phyloP scores from a whole-genome alignment of 1,140 invertebrate genomes.

The Berghia stephanieae region DNA sequence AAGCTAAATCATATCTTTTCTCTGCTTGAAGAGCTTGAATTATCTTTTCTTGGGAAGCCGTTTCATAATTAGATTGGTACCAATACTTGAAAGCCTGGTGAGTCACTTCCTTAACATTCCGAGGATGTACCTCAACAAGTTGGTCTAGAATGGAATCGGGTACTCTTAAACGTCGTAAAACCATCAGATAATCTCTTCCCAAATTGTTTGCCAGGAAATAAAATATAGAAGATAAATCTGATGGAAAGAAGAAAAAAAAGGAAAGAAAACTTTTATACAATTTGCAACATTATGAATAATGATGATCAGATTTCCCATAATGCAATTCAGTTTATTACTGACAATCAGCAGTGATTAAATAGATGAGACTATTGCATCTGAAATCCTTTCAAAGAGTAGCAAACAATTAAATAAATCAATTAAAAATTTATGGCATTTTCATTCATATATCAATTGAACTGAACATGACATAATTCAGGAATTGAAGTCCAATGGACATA shows the following conservation, averaged over 20 bases:
- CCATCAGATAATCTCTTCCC: neutral
- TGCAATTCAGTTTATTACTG: too few relatives aligned
- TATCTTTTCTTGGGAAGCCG: neutral
- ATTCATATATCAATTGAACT: too few relatives aligned
- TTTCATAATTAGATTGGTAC: neutral
- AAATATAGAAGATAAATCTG: neutral
- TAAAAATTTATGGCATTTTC: too few relatives aligned
- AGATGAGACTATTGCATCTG: too few relatives aligned
- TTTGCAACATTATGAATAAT: too few relatives aligned
- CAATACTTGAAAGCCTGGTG: neutral
- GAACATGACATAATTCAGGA: too few relatives aligned
- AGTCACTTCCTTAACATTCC: neutral
- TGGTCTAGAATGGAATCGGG: neutral
- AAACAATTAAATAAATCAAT: too few relatives aligned
- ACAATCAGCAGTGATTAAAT: too few relatives aligned
- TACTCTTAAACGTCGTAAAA: constrained; percentile 1
- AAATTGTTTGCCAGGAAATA: neutral
- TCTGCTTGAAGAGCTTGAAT: neutral
- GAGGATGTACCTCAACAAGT: neutral
- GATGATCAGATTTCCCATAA: too few relatives aligned
- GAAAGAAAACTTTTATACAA: neutral
- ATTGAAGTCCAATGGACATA: too few relatives aligned
- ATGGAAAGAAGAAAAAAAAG: neutral
- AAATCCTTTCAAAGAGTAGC: too few relatives aligned
- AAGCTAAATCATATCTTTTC: neutral